A percentile compares a stretch with the other conserved stretches of the same genome.
Conservation (phyloP, 2,888 invertebrate genomes). For the Imbricaverruca yamaguchii region DNA sequence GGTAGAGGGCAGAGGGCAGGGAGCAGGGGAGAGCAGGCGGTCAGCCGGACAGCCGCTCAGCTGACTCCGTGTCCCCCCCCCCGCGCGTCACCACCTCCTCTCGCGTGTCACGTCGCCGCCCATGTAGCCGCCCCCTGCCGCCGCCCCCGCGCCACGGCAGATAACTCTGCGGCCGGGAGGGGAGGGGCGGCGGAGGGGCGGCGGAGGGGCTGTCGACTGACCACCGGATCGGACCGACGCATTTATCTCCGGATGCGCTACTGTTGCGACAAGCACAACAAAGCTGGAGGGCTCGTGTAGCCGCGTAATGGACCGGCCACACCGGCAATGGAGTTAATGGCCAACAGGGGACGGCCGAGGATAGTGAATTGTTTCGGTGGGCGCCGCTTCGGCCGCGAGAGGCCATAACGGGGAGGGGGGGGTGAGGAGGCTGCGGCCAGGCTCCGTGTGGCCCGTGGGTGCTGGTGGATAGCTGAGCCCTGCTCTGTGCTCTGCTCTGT, state of each 20-base stretch:
- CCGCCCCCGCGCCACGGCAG: neutral
- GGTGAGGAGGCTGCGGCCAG: too few species aligned
- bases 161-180: too few species aligned
- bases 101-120: too few species aligned
- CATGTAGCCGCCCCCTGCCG: neutral
- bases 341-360: neutral
- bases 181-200: too few species aligned
- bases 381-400: too few species aligned
- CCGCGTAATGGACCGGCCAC: neutral
- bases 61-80: neutral
- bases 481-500: too few species aligned
- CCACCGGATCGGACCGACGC: neutral
- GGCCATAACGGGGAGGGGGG: too few species aligned
- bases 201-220: neutral
- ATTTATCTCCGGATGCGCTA: neutral
- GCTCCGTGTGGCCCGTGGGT: too few species aligned
- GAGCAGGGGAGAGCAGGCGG: too few species aligned
- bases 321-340: neutral
- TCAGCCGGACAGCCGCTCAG: too few species aligned
- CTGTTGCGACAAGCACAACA: constrained; percentile 6
- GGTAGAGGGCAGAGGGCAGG: too few species aligned
- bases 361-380: neutral
- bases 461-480: too few species aligned
- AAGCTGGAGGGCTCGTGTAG: neutral
- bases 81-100: neutral